Conservation (phyloP, 2,888 invertebrate genomes). For the Achlya flavicornis region DNA sequence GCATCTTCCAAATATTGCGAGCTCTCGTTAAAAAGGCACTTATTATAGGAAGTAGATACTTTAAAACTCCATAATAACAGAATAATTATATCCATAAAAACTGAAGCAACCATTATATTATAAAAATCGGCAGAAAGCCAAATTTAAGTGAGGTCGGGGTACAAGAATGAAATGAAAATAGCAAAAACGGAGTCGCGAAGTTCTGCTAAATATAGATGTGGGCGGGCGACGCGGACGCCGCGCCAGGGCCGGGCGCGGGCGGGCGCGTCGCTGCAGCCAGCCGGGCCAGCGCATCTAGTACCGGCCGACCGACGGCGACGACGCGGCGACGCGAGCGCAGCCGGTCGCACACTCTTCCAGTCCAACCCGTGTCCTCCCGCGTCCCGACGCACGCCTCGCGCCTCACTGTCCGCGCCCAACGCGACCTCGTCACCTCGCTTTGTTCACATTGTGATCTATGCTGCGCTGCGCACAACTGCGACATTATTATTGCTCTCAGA, state of each 20-base stretch:
- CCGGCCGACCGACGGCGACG: no score
- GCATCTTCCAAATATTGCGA: no score
- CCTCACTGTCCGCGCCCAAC: constrained; percentile 38
- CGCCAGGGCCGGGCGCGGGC: neutral
- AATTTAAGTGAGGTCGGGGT: constrained; percentile 64
- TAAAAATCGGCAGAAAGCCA: constrained; percentile 58
- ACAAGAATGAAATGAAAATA: constrained; percentile 81
- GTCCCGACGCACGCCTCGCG: constrained; percentile 32
- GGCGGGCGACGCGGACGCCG: constrained; percentile 56
- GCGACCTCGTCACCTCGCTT: constrained; percentile 70
- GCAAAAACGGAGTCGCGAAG: constrained; percentile 81
- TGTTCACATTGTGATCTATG: constrained; percentile 36
- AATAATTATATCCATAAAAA: neutral
- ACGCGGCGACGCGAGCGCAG: no score
- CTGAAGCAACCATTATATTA: neutral
- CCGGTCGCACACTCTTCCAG: neutral
- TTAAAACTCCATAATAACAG: neutral
- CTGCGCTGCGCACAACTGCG: constrained; percentile 18
- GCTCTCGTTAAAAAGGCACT: no score
- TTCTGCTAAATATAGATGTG: constrained; percentile 78
- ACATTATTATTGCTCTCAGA: constrained; percentile 33
- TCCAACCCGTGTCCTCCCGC: neutral
- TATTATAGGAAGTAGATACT: neutral
- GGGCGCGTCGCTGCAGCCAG: neutral
- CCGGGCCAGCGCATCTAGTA: no score